Evolutionary conservation across 1,140 invertebrate species (phyloP).

Genomic region (Dysdera silvatica): DNA sequence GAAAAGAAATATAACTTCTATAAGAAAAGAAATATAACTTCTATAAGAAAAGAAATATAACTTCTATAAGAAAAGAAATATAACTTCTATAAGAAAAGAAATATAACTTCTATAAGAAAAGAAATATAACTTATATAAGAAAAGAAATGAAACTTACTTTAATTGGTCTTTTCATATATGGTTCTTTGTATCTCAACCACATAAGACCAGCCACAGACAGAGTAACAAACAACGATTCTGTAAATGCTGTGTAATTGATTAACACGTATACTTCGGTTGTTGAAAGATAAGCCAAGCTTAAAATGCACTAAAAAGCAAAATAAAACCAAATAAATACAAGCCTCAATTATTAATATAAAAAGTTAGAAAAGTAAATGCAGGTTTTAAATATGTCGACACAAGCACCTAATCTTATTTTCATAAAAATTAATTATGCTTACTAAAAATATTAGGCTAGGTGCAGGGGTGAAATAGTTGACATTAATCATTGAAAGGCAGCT

Average conservation of each 20-base stretch:
- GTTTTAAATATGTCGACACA: neutral
- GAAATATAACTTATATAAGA: neutral
- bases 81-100: no score
- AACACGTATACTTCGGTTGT: slow-evolving; percentile 69
- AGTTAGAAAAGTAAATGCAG: neutral
- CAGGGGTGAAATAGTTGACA: slow-evolving; percentile 73
- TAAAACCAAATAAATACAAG: neutral
- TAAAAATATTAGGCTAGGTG: slow-evolving; percentile 82
- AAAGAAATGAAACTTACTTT: slow-evolving; percentile 53
- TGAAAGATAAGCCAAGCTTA: slow-evolving; percentile 52
- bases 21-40: no score
- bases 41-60: no score
- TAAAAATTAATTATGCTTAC: slow-evolving; percentile 48
- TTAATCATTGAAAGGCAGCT: slow-evolving; percentile 79
- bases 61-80: neutral
- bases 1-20: no score
- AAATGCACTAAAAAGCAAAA: slow-evolving; percentile 43
- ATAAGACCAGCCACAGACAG: slow-evolving; percentile 79
- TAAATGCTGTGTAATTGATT: slow-evolving; percentile 90
- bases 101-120: neutral
- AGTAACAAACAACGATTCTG: slow-evolving; percentile 82
- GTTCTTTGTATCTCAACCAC: slow-evolving; percentile 71
- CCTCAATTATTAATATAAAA: neutral
- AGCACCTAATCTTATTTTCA: no score
- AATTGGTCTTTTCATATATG: slow-evolving; percentile 73